Percentiles rank a stretch among this genome's conserved stretches.
phyloP scores from a whole-genome alignment of 2,888 invertebrate genomes.

The Ganaspis brasiliensis region DNA sequence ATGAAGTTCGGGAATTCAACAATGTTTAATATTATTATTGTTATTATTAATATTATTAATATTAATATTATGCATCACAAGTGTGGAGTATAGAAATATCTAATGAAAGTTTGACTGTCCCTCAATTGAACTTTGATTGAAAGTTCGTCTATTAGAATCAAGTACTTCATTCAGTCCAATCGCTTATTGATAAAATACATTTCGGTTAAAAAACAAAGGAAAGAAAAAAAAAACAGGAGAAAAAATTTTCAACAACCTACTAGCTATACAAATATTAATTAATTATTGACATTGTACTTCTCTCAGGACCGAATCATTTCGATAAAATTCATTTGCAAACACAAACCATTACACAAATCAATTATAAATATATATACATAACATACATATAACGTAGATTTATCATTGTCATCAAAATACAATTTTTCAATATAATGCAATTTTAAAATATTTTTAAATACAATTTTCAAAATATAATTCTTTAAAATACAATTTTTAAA shows the following conservation, averaged over 20 bases:
- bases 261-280: constrained; percentile 31
- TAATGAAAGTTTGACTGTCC: constrained; percentile 59
- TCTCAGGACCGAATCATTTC: constrained; percentile 21
- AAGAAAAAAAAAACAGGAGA: neutral
- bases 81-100: constrained; percentile 66
- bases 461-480: constrained; percentile 33
- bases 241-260: constrained; percentile 3
- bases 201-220: neutral
- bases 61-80: constrained; percentile 61
- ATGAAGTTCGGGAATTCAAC: constrained; percentile 71
- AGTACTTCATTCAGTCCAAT: constrained; percentile 42
- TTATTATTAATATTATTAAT: constrained; percentile 59
- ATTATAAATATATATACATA: constrained; percentile 16
- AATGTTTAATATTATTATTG: constrained; percentile 65
- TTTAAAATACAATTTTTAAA: constrained; percentile 50
- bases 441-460: constrained; percentile 19
- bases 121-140: constrained; percentile 48
- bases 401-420: constrained; percentile 7
- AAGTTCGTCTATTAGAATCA: constrained; percentile 57
- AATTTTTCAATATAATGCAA: neutral
- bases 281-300: constrained; percentile 12
- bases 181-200: constrained; percentile 39
- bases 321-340: constrained; percentile 41
- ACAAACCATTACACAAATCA: constrained; percentile 35
- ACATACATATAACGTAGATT: constrained; percentile 27